Conservation (phyloP, 2,113 vertebrate species). For the Stegastes partitus region DNA sequence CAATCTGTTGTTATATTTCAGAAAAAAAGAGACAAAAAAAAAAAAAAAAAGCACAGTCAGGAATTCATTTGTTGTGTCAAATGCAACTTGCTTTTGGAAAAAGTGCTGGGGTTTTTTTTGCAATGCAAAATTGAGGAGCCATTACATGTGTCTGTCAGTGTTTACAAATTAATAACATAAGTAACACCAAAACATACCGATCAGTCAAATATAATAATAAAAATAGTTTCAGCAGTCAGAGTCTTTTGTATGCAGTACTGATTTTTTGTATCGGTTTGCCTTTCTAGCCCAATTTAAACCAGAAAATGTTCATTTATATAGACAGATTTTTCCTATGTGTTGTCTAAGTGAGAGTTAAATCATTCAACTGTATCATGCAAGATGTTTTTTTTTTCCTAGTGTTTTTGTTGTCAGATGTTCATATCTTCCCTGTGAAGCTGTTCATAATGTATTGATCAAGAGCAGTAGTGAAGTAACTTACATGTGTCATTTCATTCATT, state of each 20-base stretch:
- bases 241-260: neutral
- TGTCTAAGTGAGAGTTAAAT: conserved; percentile 56
- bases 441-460: conserved; percentile 46
- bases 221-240: neutral
- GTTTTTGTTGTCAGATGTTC: conserved; percentile 60
- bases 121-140: neutral
- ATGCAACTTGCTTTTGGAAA: conserved; percentile 1
- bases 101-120: neutral
- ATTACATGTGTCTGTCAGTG: neutral
- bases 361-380: conserved; percentile 43
- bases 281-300: conserved; percentile 38
- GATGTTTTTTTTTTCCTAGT: conserved; percentile 45
- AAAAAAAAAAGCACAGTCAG: conserved; percentile 3
- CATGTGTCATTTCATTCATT: conserved; percentile 49
- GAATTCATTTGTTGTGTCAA: neutral
- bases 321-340: conserved; percentile 35
- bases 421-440: conserved; percentile 55
- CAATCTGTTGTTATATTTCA: conserved; percentile 15
- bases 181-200: neutral
- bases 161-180: conserved; percentile 7
- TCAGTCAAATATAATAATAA: neutral
- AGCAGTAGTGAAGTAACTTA: conserved; percentile 56
- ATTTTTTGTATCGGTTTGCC: conserved; percentile 31
- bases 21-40: conserved; percentile 5
- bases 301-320: conserved; percentile 1